phyloP scores from a whole-genome alignment of 2,888 invertebrate genomes.

The Aphrophora alni region DNA sequence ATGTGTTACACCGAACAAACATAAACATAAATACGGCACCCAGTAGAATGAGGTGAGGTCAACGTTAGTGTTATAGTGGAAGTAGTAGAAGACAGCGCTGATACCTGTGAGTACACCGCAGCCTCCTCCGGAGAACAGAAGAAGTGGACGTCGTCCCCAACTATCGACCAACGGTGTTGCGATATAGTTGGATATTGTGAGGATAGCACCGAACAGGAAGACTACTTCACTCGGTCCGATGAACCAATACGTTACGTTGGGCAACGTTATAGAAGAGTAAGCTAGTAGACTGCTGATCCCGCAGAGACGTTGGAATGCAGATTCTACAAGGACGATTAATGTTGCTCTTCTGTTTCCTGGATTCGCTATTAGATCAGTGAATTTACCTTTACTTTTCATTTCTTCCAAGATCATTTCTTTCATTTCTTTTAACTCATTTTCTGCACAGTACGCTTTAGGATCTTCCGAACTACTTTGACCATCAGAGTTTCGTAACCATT shows the following conservation, averaged over 20 bases:
- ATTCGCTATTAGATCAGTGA: constrained; percentile 44
- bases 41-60: constrained; percentile 49
- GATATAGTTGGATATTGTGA: constrained; percentile 59
- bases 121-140: constrained; percentile 53
- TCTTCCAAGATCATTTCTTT: constrained; percentile 42
- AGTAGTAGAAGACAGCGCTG: constrained; percentile 33
- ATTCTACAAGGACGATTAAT: constrained; percentile 46
- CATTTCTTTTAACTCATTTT: constrained; percentile 43
- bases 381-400: constrained; percentile 41
- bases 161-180: constrained; percentile 57
- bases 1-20: constrained; percentile 65
- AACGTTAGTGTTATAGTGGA: constrained; percentile 6
- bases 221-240: constrained; percentile 35
- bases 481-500: constrained; percentile 41
- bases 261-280: constrained; percentile 69
- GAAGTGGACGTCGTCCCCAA: constrained; percentile 43
- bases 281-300: constrained; percentile 69
- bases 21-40: constrained; percentile 61
- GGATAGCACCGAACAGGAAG: constrained; percentile 62
- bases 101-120: constrained; percentile 29
- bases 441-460: constrained; percentile 14
- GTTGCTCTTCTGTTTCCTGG: constrained; percentile 46
- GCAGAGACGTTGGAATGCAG: constrained; percentile 62
- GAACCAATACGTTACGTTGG: constrained; percentile 55
- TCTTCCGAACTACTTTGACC: constrained; percentile 9